These are phyloP conservation scores for Chaetodon trifascialis DNA, from an alignment of 2,113 vertebrate genomes.

Conservation along the genomic window DNA sequence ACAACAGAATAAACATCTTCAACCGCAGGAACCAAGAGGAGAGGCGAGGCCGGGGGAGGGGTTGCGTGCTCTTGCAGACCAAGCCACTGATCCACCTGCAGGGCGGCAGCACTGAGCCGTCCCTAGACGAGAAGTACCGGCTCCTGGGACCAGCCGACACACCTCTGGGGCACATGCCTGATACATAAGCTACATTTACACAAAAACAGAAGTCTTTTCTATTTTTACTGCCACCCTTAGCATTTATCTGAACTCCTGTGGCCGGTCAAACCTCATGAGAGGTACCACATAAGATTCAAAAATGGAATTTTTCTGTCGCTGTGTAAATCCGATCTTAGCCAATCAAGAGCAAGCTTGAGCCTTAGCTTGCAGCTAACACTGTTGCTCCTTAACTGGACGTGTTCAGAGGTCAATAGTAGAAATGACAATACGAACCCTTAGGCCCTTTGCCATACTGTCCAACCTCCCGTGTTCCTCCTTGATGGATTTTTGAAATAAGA, in stretches of 20 bases:
- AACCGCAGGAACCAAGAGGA: conserved; percentile 89
- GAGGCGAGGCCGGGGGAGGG: conserved; percentile 69
- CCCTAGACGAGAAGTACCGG: conserved; percentile 86
- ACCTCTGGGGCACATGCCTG: conserved; percentile 74
- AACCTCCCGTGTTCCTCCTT: conserved; percentile 39
- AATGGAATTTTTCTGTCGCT: conserved; percentile 49
- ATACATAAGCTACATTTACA: conserved; percentile 73
- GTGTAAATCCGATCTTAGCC: conserved; percentile 53
- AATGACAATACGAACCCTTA: conserved; percentile 34
- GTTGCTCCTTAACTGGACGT: conserved; percentile 43
- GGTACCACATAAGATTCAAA: conserved; percentile 29
- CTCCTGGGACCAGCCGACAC: conserved; percentile 82
- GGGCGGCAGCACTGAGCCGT: conserved; percentile 60
- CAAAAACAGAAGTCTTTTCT: conserved; percentile 51
- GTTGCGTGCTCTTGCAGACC: conserved; percentile 83
- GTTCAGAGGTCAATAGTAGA: conserved; percentile 45
- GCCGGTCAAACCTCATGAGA: conserved; percentile 42
- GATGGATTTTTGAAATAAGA: conserved; percentile 51
- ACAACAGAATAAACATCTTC: conserved; percentile 86
- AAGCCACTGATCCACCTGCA: conserved; percentile 88
- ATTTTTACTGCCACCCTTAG: conserved; percentile 58
- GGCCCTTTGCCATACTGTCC: conserved; percentile 55
- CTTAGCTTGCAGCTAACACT: conserved; percentile 63
- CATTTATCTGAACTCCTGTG: conserved; percentile 44
- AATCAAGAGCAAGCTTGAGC: conserved; percentile 52